Conservation (phyloP, 2,888 invertebrate genomes). For the Drosophila ezoana region DNA sequence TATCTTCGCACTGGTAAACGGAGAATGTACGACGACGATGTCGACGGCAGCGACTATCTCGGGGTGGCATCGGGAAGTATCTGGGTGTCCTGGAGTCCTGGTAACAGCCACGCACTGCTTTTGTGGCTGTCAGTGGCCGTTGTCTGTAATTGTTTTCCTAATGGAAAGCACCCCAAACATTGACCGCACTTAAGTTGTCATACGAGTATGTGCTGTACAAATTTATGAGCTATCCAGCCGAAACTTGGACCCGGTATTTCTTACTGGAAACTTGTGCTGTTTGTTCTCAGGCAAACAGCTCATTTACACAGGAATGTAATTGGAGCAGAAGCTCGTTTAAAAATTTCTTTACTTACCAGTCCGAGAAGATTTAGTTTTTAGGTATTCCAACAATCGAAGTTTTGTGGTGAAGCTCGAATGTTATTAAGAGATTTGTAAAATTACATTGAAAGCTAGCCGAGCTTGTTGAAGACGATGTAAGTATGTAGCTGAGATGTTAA, state of each 20-base stretch:
- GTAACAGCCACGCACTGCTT: slow-evolving; percentile 41
- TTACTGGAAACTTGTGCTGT: neutral
- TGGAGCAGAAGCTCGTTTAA: neutral
- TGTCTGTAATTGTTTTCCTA: slow-evolving; percentile 78
- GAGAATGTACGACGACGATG: slow-evolving; percentile 17
- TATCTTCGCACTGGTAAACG: slow-evolving; percentile 49
- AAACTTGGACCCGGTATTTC: neutral
- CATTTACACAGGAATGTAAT: slow-evolving; percentile 9
- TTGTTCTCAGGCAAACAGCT: slow-evolving; percentile 12
- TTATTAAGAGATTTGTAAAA: too few species aligned
- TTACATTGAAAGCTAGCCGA: too few species aligned
- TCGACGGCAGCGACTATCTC: slow-evolving; percentile 30
- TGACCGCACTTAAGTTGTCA: slow-evolving; percentile 79
- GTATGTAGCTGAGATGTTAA: too few species aligned
- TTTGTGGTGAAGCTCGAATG: too few species aligned
- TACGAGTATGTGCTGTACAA: slow-evolving; percentile 60
- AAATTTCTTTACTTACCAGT: neutral
- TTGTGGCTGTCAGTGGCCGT: slow-evolving; percentile 64
- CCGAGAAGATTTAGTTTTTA: too few species aligned
- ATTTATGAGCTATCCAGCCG: slow-evolving; percentile 58
- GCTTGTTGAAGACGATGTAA: too few species aligned
- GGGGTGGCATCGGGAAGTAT: slow-evolving; percentile 3
- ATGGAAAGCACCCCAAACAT: slow-evolving; percentile 70
- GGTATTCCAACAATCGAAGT: too few species aligned
- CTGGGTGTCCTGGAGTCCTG: slow-evolving; percentile 16